Conservation (phyloP, 1,140 invertebrate species). For the Adelges cooleyi region DNA sequence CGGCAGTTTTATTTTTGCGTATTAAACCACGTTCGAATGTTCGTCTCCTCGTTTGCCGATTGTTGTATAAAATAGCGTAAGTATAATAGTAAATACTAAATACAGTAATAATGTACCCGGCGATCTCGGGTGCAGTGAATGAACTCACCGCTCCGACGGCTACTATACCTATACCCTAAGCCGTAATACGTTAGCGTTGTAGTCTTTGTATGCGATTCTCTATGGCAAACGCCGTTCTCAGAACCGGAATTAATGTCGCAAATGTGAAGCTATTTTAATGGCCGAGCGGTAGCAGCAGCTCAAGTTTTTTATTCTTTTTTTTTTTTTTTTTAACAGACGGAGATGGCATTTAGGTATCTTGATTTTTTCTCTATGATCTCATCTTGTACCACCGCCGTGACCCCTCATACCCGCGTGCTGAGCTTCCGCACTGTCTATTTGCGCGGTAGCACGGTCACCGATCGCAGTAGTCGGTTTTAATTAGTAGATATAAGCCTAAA, state of each 20-base stretch:
- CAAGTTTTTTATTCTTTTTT: not conserved
- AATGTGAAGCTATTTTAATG: constrained; percentile 28
- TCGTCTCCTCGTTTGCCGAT: too few species aligned
- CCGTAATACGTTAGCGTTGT: too few species aligned
- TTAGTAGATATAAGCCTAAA: not conserved
- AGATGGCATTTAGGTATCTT: constrained; percentile 18
- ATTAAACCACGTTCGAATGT: too few species aligned
- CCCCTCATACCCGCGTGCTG: not conserved
- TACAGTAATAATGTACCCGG: too few species aligned
- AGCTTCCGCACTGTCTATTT: not conserved
- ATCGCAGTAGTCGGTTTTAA: not conserved
- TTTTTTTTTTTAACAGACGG: not conserved
- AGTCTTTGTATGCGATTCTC: not conserved
- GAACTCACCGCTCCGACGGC: not conserved
- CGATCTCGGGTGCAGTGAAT: constrained; percentile 1
- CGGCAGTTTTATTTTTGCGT: too few species aligned
- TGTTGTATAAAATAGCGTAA: too few species aligned
- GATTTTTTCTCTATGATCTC: constrained; percentile 18
- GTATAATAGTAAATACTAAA: too few species aligned
- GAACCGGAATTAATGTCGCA: constrained; percentile 23
- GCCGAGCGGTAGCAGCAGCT: not conserved
- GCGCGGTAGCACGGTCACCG: not conserved
- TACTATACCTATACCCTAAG: too few species aligned
- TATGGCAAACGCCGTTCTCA: not conserved
- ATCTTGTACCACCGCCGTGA: not conserved